Evolutionary conservation across 2,888 invertebrate genomes (phyloP), one percentile per base, ranked within the genome.

Genomic region (Sesamia inferens): DNA sequence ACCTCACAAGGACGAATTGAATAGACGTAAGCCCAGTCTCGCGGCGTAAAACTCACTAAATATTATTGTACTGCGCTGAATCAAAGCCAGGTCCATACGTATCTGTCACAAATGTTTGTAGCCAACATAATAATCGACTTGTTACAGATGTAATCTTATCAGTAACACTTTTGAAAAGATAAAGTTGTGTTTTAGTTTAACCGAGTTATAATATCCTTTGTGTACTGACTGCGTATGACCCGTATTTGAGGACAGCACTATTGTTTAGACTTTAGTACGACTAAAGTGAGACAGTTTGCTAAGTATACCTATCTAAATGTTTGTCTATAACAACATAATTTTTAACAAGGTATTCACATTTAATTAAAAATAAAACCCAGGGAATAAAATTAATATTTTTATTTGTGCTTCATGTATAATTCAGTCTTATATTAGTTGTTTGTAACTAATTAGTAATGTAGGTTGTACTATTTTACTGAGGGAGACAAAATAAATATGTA

Each of bases 11-110:
- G 77, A 84, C 77, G 65, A 82, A 68, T 54, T 24, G 31, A 69
- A 66, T 24, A 65, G 71, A 88, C 91, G 90, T 89, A 83, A 76
- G 66, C 59, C 77, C 79, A 66, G 79, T 67, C 75, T 74, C 82
- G 79, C 86, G 76, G 79, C 79, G 81, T 85, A 78, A 76, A 86
- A 80, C 87, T 83, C 76, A 91, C 91, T 91, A 83, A 88, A 84
- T 71, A 84, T 78, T 71, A 72, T 76, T 79, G 59, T 79, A 76
- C 66, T 82, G 65, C 68, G 81, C 68, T 73, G 74, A 75, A 71
- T 76, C 84, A 81, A 78, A 83, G 70, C 78, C 80, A 76, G 71
- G 83, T 83, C 69, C 69, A 64, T 48, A 74, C 66, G 42, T 67
- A 77, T 67, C 31, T 75, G 76, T 81, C 73, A 77, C 79, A 81